Base-by-base conservation (phyloP, 2,888 invertebrate genomes). In the Hypomecis punctinalis region DNA sequence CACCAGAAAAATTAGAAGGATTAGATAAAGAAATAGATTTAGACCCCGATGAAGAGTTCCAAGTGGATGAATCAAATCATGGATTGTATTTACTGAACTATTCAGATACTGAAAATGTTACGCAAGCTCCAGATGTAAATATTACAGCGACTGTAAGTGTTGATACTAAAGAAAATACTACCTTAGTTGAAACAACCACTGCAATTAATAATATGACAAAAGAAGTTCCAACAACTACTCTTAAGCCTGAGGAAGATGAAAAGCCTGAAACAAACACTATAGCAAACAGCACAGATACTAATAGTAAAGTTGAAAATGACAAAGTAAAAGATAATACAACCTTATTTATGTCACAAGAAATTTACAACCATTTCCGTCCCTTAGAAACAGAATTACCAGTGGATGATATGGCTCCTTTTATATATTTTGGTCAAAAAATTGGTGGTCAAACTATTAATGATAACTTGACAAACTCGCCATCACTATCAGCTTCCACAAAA, bases 371-470 rank as follows among this genome's bases (percentile, higher is more conserved):
- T 72, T 95, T 95, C 72, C 84, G 95, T 43, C 95, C 95, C 0
- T 88, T 95, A 43, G 95, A 95, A 78, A 88, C 93, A 36, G 94
- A 95, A 73, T 84, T 95, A 60, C 94, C 95, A 0, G 93, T 93
- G 48, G 95, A 95, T 80, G 95, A 96, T 75, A 94, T 96, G 90
- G 94, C 94, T 54, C 96, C 96, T 9, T 96, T 96, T 82, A 89
- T 95, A 63, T 95, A 94, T 77, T 96, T 96, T 78, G 96, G 96
- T 0, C 95, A 96, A 77, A 96, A 96, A 79, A 77, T 93, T 47
- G 91, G 86, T 8, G 88, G 90, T 0, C 85, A 77, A 65, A 74
- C 77, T 11, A 86, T 93, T 13, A 89, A 75, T 64, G 93, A 93
- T 66, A 93, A 93, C 69, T 79, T 93, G 9, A 93, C 92, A 0